phyloP scores from a whole-genome alignment of 1,140 invertebrate genomes.

The Antheraea mylitta region DNA sequence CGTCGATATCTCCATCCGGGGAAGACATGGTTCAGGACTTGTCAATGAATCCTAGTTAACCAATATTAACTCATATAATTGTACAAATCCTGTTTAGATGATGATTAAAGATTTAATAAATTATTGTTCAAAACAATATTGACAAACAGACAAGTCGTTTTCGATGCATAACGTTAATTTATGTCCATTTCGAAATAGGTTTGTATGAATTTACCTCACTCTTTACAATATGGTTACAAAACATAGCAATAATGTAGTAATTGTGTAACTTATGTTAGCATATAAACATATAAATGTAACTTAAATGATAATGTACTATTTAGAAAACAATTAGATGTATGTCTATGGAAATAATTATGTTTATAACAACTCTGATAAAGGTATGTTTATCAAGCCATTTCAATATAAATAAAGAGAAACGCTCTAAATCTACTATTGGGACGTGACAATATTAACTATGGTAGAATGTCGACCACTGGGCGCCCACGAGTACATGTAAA shows the following conservation, averaged over 20 bases:
- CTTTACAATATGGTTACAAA: slow-evolving; percentile 38
- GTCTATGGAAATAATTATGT: not conserved
- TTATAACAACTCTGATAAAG: not conserved
- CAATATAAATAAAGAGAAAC: no score
- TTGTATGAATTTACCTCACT: slow-evolving; percentile 36
- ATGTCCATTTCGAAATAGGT: slow-evolving; percentile 39
- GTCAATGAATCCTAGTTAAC: not conserved
- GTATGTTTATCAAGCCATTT: not conserved
- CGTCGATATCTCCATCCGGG: no score
- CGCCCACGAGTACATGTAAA: no score
- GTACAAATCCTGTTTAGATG: slow-evolving; percentile 29
- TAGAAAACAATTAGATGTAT: not conserved
- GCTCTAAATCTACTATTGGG: no score
- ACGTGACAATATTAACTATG: no score
- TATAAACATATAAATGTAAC: no score
- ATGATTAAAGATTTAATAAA: slow-evolving; percentile 44
- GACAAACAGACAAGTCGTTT: slow-evolving; percentile 32
- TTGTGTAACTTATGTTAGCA: no score
- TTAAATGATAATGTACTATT: not conserved
- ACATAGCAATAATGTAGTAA: no score
- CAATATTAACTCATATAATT: slow-evolving; percentile 5
- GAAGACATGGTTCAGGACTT: no score
- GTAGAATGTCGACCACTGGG: no score
- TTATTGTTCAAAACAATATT: slow-evolving; percentile 48
- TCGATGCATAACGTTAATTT: slow-evolving; percentile 37